phyloP scores from a whole-genome alignment of 2,797 vertebrate species.

The Microchirus variegatus region DNA sequence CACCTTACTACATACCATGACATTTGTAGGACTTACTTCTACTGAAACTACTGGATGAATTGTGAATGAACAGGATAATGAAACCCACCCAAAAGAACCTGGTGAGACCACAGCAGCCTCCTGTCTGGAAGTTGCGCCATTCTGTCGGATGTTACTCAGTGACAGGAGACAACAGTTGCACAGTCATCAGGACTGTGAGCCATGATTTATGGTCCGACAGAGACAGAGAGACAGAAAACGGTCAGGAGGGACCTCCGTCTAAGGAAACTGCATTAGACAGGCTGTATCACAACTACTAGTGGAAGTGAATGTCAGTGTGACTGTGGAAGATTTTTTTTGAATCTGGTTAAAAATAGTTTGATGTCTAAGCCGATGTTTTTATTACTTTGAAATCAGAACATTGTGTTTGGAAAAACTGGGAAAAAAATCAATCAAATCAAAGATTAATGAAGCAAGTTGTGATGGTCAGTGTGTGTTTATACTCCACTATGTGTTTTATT shows the following conservation, averaged over 20 bases:
- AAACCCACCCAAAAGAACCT: slow-evolving; percentile 11
- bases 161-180: slow-evolving; percentile 75
- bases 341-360: slow-evolving; percentile 11
- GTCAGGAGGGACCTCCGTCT: slow-evolving; percentile 52
- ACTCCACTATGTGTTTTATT: no score
- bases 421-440: no score
- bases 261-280: slow-evolving; percentile 73
- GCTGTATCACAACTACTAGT: slow-evolving; percentile 58
- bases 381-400: no score
- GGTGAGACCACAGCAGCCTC: slow-evolving; percentile 53
- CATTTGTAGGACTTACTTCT: no score
- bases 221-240: slow-evolving; percentile 72
- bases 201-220: slow-evolving; percentile 67
- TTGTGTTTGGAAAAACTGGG: no score
- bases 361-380: slow-evolving; percentile 1
- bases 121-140: slow-evolving; percentile 44
- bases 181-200: slow-evolving; percentile 72
- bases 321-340: slow-evolving; percentile 35
- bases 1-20: no score
- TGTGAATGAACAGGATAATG: background rate
- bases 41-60: no score
- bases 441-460: no score
- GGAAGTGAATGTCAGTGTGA: slow-evolving; percentile 53
- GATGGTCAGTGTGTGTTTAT: no score
- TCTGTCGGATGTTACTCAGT: slow-evolving; percentile 71